A percentile compares a stretch with the other conserved stretches of the same genome.
phyloP scores from a whole-genome alignment of 2,113 vertebrate genomes.

The Lucifuga dentata region DNA sequence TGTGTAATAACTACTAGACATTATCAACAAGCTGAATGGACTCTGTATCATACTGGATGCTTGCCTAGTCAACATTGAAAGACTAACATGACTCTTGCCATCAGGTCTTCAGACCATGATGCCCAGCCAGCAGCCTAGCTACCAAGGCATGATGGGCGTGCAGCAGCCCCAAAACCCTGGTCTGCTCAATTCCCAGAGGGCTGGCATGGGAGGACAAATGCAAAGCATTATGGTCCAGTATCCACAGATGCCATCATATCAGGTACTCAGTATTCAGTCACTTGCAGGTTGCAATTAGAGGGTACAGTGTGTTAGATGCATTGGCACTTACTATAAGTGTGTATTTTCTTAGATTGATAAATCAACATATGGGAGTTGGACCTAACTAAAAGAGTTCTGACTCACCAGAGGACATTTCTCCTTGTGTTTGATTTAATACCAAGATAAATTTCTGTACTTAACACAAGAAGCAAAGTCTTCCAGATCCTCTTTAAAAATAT shows the following conservation, averaged over 20 bases:
- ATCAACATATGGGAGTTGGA: no score
- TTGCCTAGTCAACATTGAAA: slow-evolving; percentile 36
- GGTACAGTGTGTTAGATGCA: no score
- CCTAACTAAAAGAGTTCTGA: no score
- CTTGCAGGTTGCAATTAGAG: background rate
- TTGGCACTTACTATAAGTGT: no score
- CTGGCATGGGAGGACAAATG: slow-evolving; percentile 90
- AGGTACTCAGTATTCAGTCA: slow-evolving; percentile 79
- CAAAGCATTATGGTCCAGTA: slow-evolving; percentile 99
- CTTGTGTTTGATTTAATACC: no score
- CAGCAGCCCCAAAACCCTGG: slow-evolving; percentile 92
- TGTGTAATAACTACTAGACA: slow-evolving; percentile 32
- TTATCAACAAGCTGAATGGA: slow-evolving; percentile 53
- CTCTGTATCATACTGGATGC: slow-evolving; percentile 30
- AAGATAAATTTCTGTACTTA: no score
- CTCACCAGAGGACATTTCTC: no score
- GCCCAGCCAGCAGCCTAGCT: slow-evolving; percentile 94
- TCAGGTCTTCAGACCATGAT: slow-evolving; percentile 95
- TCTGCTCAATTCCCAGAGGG: slow-evolving; percentile 91
- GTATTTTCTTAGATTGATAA: no score
- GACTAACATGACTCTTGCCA: slow-evolving; percentile 15
- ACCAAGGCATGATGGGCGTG: slow-evolving; percentile 95
- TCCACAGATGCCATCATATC: slow-evolving; percentile 96
- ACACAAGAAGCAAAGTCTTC: no score
- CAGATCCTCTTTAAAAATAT: no score